phyloP scores from a whole-genome alignment of 2,888 invertebrate genomes.

The Rhamphomyia laevipes region DNA sequence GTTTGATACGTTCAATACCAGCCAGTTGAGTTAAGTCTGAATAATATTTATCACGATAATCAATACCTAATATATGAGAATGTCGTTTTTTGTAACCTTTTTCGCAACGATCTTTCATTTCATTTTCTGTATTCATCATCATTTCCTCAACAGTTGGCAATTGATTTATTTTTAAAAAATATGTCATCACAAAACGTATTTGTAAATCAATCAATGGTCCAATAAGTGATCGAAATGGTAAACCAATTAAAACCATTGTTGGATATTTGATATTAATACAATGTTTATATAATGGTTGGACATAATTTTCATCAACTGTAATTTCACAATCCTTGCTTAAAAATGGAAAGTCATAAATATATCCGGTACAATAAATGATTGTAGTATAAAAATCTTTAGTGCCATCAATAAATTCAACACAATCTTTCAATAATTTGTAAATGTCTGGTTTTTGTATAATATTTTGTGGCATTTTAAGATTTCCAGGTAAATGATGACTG shows the following conservation, averaged over 20 bases:
- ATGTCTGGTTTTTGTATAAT: conserved; percentile 55
- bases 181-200: conserved; percentile 50
- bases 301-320: conserved; percentile 60
- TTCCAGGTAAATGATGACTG: conserved; percentile 52
- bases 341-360: conserved; percentile 65
- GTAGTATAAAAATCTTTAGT: conserved; percentile 49
- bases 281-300: conserved; percentile 77
- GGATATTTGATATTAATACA: conserved; percentile 68
- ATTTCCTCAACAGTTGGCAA: conserved; percentile 53
- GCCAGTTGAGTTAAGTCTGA: conserved; percentile 52
- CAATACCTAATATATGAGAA: conserved; percentile 67
- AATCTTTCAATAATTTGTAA: conserved; percentile 39
- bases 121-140: conserved; percentile 47
- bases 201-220: conserved; percentile 77
- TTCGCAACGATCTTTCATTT: conserved; percentile 45
- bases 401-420: conserved; percentile 52
- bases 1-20: conserved; percentile 47
- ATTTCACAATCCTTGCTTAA: conserved; percentile 55
- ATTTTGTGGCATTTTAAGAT: conserved; percentile 53
- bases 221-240: conserved; percentile 68
- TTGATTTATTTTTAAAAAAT: conserved; percentile 47
- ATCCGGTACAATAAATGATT: conserved; percentile 69
- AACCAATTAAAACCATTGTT: conserved; percentile 68
- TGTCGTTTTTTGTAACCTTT: conserved; percentile 57
- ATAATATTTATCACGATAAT: conserved; percentile 53